Conservation (phyloP, 1,140 invertebrate species). For the Patella vulgata region DNA sequence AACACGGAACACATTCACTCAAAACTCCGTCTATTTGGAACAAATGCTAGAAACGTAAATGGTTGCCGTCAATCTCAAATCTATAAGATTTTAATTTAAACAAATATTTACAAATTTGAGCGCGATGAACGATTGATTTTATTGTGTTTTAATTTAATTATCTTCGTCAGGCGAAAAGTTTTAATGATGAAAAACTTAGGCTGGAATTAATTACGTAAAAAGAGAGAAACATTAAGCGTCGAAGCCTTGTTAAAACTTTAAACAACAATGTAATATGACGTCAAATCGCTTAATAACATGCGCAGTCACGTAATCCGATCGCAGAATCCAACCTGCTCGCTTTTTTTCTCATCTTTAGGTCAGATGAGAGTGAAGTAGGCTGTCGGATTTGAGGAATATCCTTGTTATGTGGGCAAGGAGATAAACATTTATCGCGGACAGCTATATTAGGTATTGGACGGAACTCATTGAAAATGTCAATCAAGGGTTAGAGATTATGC, state of each 20-base stretch:
- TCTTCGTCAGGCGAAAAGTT: no score
- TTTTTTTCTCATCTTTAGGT: conserved; percentile 2
- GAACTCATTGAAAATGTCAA: neutral
- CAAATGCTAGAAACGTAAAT: no score
- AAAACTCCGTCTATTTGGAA: no score
- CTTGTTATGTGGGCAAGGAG: conserved; percentile 5
- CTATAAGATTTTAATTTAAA: no score
- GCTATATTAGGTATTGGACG: conserved; percentile 1
- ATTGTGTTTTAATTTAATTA: no score
- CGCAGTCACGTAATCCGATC: conserved; percentile 1
- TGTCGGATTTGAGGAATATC: conserved; percentile 6
- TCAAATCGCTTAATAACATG: conserved; percentile 10
- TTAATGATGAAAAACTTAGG: no score
- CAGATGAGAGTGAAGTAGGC: neutral
- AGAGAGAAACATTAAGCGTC: neutral
- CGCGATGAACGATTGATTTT: no score
- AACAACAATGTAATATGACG: conserved; percentile 6
- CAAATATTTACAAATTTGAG: conserved; percentile 22
- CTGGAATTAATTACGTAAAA: conserved; percentile 11
- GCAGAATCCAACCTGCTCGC: conserved; percentile 3
- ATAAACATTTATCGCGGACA: neutral
- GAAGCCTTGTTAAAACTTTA: neutral
- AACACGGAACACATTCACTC: no score
- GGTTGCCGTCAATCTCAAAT: no score
- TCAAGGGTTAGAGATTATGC: no score